Conservation (phyloP, 2,888 invertebrate species). For the Cryptocephalus moraei region DNA sequence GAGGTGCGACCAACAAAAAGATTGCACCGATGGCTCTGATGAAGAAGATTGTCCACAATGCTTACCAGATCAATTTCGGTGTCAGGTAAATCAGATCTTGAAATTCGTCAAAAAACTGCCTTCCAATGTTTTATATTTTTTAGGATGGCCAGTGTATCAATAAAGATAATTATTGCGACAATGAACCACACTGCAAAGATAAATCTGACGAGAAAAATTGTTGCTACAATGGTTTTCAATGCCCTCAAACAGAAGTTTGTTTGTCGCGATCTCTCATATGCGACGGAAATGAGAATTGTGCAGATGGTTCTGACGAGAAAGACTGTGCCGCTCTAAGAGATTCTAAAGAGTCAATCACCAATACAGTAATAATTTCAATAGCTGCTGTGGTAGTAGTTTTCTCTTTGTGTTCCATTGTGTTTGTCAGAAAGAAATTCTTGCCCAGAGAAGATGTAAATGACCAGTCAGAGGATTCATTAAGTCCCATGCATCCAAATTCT, state of each 20-base stretch:
- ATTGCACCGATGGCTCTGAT: constrained; percentile 77
- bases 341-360: constrained; percentile 39
- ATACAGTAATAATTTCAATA: constrained; percentile 46
- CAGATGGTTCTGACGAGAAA: constrained; percentile 71
- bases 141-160: constrained; percentile 34
- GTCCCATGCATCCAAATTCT: constrained; percentile 39
- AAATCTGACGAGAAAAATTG: constrained; percentile 59
- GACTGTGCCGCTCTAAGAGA: constrained; percentile 51
- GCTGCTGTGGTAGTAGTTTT: constrained; percentile 43
- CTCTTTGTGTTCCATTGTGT: constrained; percentile 21
- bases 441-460: constrained; percentile 39
- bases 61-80: constrained; percentile 56
- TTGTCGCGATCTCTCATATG: constrained; percentile 58
- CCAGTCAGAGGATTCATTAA: constrained; percentile 56
- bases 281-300: constrained; percentile 68
- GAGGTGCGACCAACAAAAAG: constrained; percentile 71
- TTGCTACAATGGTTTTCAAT: constrained; percentile 59
- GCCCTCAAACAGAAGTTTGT: constrained; percentile 64
- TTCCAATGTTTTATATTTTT: neutral
- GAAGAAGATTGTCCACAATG: constrained; percentile 67
- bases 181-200: constrained; percentile 54
- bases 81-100: constrained; percentile 21
- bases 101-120: neutral
- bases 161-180: constrained; percentile 44
- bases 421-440: constrained; percentile 20